A percentile compares a stretch with the other conserved stretches of the same genome.
Evolutionary conservation across 2,797 vertebrate species (phyloP).

Genomic region (Epinephelus malabaricus): DNA sequence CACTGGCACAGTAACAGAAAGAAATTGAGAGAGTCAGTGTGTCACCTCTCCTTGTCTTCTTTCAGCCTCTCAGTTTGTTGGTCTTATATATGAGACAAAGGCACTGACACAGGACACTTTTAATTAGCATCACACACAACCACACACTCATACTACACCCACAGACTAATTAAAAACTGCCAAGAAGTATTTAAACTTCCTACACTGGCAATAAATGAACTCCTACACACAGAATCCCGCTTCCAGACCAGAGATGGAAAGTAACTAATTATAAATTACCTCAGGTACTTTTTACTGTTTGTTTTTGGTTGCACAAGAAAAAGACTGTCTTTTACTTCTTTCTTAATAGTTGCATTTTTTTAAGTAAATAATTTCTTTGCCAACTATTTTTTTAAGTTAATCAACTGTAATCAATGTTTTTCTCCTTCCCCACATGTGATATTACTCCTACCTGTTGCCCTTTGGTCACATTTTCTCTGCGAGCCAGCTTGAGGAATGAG

Average conservation of each 20-base stretch:
- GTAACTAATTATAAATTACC: conserved; percentile 7
- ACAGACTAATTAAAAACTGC: conserved; percentile 53
- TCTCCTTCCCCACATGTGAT: no score
- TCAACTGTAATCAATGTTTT: no score
- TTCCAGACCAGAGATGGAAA: conserved; percentile 1
- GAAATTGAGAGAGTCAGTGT: background rate
- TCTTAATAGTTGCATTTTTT: background rate
- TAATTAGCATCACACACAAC: conserved; percentile 49
- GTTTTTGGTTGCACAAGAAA: background rate
- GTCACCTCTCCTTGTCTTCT: conserved; percentile 24
- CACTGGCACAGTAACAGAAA: background rate
- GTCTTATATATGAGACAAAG: conserved; percentile 59
- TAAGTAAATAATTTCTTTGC: no score
- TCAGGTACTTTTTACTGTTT: conserved; percentile 1
- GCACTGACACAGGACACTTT: conserved; percentile 50
- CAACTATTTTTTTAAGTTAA: no score
- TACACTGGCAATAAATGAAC: conserved; percentile 56
- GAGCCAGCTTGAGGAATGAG: conserved; percentile 18
- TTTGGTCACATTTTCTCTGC: conserved; percentile 8
- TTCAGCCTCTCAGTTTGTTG: background rate
- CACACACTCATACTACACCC: conserved; percentile 40
- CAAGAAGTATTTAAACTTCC: conserved; percentile 49
- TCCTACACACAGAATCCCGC: conserved; percentile 41
- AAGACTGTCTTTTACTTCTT: background rate
- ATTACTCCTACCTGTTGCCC: no score